Evolutionary conservation across 2,797 vertebrate genomes (phyloP).

Genomic region (Cuculus canorus): DNA sequence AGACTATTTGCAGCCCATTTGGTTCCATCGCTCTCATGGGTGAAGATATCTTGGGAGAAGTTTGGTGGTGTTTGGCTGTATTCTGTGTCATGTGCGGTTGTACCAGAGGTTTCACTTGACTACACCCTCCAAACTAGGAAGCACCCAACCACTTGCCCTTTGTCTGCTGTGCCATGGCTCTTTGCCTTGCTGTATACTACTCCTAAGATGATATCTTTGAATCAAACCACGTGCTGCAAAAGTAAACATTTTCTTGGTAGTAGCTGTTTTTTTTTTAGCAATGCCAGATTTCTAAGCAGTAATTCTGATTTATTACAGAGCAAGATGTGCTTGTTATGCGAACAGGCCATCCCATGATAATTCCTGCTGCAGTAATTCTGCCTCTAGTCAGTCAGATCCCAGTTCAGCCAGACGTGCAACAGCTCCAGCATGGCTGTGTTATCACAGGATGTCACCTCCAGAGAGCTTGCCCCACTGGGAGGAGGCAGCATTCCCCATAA

Average conservation of each 20-base stretch:
- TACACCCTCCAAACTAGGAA: neutral
- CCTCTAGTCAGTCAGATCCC: neutral
- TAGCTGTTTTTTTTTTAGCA: neutral
- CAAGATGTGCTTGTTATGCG: neutral
- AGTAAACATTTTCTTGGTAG: neutral
- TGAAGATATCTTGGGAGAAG: neutral
- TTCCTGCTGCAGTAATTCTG: neutral
- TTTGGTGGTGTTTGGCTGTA: neutral
- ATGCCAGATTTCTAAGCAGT: neutral
- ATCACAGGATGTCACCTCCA: neutral
- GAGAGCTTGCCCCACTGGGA: neutral
- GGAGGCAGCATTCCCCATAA: neutral
- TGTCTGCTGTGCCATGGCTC: neutral
- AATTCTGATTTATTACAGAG: neutral
- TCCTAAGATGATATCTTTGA: neutral
- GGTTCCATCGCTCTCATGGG: neutral
- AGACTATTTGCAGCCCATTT: neutral
- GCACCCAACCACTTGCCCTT: neutral
- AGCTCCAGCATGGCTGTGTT: neutral
- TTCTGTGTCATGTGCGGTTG: neutral
- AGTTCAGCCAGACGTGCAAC: neutral
- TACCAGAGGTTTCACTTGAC: neutral
- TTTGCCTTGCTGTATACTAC: neutral
- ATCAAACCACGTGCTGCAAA: no score
- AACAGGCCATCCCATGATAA: neutral